Base-by-base conservation (phyloP, 2,888 invertebrate genomes). In the Lithophane leautieri region DNA sequence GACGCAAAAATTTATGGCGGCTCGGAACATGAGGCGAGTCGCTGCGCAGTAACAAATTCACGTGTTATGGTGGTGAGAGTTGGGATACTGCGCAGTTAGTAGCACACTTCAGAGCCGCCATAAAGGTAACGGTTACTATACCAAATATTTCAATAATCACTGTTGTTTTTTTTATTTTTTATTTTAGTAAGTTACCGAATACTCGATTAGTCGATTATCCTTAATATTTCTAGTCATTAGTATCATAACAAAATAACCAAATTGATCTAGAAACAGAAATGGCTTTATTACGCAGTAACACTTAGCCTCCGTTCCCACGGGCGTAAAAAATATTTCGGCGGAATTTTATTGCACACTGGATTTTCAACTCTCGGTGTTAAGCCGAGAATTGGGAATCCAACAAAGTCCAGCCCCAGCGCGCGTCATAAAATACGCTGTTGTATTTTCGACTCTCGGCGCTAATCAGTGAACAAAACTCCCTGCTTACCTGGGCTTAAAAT, bases 191-290 rank as follows among this genome's bases (percentile, higher is more conserved):
- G 1, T 50, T 61, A 62, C 28, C 12, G n/a, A 70, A 54, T 67
- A 85, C 47, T 67, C 66, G 50, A 70, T 85, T 85, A 69, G 82
- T 81, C 63, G 44, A 67, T 61, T 74, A 50, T 66, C n/a, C 34
- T 47, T 42, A 40, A 50, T 68, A 14, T 44, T 42, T 83, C n/a
- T 65, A 69, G 69, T 68, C 11, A 54, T 68, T 71, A 70, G 69
- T 73, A 61, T 22, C 8, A 14, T 54, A 63, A 65, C 4, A 63
- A 70, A 56, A 52, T 56, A 47, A 61, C n/a, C 50, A n/a, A 14
- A 69, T 14, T 42, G 19, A 58, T 62, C 6, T 83, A 70, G 56
- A 52, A 50, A 58, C 56, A 44, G 34, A 70, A 50, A 56, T 52
- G 28, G 50, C 56, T 34, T 56, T 56, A 54, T 44, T 19, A 72